Base-by-base conservation (phyloP, 2,113 vertebrate species). In the Ovis canadensis region DNA sequence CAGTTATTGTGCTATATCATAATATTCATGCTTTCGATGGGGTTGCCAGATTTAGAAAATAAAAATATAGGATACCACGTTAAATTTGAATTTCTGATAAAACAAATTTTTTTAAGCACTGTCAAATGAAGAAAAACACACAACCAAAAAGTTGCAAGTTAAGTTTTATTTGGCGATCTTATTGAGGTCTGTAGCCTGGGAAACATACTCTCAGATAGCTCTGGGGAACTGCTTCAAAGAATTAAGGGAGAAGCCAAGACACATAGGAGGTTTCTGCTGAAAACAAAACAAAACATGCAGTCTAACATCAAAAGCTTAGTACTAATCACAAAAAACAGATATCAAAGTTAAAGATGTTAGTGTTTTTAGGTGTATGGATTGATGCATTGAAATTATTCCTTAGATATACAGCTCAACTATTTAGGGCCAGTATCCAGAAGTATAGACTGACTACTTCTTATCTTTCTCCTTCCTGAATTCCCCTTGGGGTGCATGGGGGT, bases 41-140 rank as follows among this genome's bases (percentile, higher is more conserved):
- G 16, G 19, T 36, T 48, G 17, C 31, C 85, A 60, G 62, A 59
- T 71, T 84, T 80, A 40, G 17, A 74, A 82, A 82, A 55, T 91
- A 57, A 50, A 91, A 88, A 88, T 19, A 59, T 19, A 91, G 23
- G 67, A 86, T 11, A 33, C 13, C 3, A 52, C 17, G 19, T 71
- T 67, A 74, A 95, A n/a, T 84, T n/a, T 88, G 74, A 85, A 91
- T 88, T 93, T 88, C 64, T 91, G 64, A 67, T 85, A 62, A 81
- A 90, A 54, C 43, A 50, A 71, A 50, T 14, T 13, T 67, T 67
- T 84, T 62, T 19, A 64, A 78, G 25, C 33, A 82, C 33, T 54
- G 31, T 82, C 17, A 31, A n/a, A 50, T 82, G 15, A 80, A 80
- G 77, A 80, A 80, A 80, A 48, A 48, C 31, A 52, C 33, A 54